Evolutionary conservation across 2,888 invertebrate genomes (phyloP).

Genomic region (Drosophila testacea): DNA sequence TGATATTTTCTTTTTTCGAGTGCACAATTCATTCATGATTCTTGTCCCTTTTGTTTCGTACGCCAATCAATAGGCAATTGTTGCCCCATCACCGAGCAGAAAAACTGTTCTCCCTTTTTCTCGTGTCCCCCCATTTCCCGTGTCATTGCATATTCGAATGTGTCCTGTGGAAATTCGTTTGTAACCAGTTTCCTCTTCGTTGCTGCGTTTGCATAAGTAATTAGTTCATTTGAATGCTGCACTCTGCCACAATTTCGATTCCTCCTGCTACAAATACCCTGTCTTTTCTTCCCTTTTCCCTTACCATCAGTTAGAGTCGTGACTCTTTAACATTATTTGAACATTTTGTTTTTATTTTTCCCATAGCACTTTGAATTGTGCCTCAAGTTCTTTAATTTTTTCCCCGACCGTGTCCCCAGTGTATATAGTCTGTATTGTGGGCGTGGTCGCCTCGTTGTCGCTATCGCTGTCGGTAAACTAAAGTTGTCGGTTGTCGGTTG

Average conservation of each 20-base stretch:
- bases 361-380: constrained; percentile 1
- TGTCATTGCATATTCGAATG: constrained; percentile 32
- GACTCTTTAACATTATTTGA: constrained; percentile 4
- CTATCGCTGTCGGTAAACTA: constrained; percentile 28
- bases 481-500: constrained; percentile 34
- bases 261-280: not conserved
- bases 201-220: constrained; percentile 69
- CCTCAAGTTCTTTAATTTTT: constrained; percentile 12
- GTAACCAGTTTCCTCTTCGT: constrained; percentile 23
- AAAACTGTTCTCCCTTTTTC: not conserved
- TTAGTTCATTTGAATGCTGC: constrained; percentile 51
- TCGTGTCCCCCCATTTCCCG: not conserved
- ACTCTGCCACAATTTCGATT: constrained; percentile 4
- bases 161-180: constrained; percentile 35
- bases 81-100: constrained; percentile 3
- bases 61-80: constrained; percentile 65
- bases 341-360: not conserved
- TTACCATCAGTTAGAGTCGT: not conserved
- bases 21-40: constrained; percentile 12
- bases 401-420: not conserved
- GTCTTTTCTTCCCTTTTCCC: not conserved
- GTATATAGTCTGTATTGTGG: constrained; percentile 12
- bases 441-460: constrained; percentile 25
- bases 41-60: constrained; percentile 9
- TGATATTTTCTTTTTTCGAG: not conserved